Conservation (phyloP, 2,113 vertebrate genomes). For the Percopsis transmontana region DNA sequence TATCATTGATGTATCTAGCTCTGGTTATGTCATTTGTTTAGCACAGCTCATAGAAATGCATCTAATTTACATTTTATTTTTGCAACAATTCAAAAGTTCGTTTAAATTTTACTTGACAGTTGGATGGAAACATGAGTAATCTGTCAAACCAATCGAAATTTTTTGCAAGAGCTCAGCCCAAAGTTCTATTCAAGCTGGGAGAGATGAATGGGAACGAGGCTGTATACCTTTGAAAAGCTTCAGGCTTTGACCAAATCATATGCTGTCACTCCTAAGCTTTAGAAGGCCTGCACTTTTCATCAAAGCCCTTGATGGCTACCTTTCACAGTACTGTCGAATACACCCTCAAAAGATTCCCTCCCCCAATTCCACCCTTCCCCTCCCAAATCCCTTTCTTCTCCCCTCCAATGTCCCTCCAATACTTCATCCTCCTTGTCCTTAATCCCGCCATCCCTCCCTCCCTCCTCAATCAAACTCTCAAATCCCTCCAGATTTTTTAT, state of each 20-base stretch:
- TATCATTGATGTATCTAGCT: too few species aligned
- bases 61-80: too few species aligned
- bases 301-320: slow-evolving; percentile 78
- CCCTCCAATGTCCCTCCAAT: slow-evolving; percentile 57
- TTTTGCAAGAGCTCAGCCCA: slow-evolving; percentile 63
- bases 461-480: slow-evolving; percentile 70
- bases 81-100: too few species aligned
- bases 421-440: neutral
- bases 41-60: too few species aligned
- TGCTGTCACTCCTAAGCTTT: slow-evolving; percentile 77
- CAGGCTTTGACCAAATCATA: slow-evolving; percentile 79
- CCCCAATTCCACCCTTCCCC: slow-evolving; percentile 59
- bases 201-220: slow-evolving; percentile 66
- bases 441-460: slow-evolving; percentile 41
- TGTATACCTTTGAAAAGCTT: slow-evolving; percentile 76
- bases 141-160: slow-evolving; percentile 62
- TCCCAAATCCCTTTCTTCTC: slow-evolving; percentile 73
- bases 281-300: slow-evolving; percentile 78
- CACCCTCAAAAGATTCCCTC: slow-evolving; percentile 73
- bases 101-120: too few species aligned
- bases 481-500: slow-evolving; percentile 66
- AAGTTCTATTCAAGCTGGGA: slow-evolving; percentile 64
- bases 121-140: neutral
- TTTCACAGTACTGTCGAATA: slow-evolving; percentile 74
- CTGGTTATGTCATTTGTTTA: too few species aligned